Conservation (phyloP, 2,888 invertebrate species). For the Frankliniella fusca region DNA sequence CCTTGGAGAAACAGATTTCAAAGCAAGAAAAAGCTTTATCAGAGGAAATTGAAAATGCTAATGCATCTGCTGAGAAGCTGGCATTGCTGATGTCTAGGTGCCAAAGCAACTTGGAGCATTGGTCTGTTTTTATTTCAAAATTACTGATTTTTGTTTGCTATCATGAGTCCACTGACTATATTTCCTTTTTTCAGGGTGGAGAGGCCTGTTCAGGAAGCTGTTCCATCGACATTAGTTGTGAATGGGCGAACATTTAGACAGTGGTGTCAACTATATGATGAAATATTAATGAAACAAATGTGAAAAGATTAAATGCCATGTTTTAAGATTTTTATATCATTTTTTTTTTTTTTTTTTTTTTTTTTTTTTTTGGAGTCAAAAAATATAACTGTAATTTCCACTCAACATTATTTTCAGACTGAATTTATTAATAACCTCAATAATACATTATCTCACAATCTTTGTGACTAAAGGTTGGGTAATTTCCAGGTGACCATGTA, state of each 20-base stretch:
- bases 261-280: background rate
- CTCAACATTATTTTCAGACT: background rate
- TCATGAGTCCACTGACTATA: background rate
- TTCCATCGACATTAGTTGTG: background rate
- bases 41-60: background rate
- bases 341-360: background rate
- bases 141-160: background rate
- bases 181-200: background rate
- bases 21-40: background rate
- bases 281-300: background rate
- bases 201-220: background rate
- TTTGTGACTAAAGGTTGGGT: too few species aligned
- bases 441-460: background rate
- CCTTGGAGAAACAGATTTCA: background rate
- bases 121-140: background rate
- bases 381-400: background rate
- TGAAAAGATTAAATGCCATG: background rate
- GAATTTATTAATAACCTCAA: slow-evolving; percentile 18
- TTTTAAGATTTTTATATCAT: background rate
- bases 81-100: background rate
- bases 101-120: background rate
- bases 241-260: background rate
- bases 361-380: background rate
- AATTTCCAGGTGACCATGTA: too few species aligned
- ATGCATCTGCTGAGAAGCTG: background rate